Evolutionary conservation across 2,888 invertebrate species (phyloP).

Genomic region (Diogma glabrata): DNA sequence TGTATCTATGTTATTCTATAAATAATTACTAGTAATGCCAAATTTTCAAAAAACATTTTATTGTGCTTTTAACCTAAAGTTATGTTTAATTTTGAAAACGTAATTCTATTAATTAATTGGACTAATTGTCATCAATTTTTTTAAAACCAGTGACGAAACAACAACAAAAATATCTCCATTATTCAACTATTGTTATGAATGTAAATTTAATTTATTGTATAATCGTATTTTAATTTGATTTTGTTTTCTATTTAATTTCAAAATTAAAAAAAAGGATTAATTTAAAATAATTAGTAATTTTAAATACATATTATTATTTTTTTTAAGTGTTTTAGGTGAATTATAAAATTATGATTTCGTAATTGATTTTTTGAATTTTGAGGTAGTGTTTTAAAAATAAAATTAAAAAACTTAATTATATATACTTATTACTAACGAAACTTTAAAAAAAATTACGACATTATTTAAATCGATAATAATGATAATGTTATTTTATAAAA

Average conservation of each 20-base stretch:
- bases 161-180: too few relatives aligned
- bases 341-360: too few relatives aligned
- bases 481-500: background rate
- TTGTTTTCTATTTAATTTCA: constrained; percentile 1
- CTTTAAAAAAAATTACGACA: background rate
- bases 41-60: background rate
- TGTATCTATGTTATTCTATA: background rate
- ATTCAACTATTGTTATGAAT: constrained; percentile 1
- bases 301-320: background rate
- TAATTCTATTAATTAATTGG: constrained; percentile 19
- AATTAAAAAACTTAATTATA: background rate
- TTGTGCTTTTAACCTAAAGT: constrained; percentile 14
- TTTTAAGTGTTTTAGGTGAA: too few relatives aligned
- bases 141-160: constrained; percentile 3
- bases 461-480: background rate
- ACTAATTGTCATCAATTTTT: background rate
- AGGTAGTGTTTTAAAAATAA: constrained; percentile 3
- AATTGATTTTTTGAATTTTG: too few relatives aligned
- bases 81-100: constrained; percentile 23
- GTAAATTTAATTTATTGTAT: constrained; percentile 1
- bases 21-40: background rate
- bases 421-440: background rate
- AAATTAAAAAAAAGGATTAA: background rate
- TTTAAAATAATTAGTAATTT: background rate
- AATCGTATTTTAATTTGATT: constrained; percentile 1